These are phyloP conservation scores for Steinernema hermaphroditum DNA, from an alignment of 2,888 invertebrate genomes.

Conservation along the genomic window DNA sequence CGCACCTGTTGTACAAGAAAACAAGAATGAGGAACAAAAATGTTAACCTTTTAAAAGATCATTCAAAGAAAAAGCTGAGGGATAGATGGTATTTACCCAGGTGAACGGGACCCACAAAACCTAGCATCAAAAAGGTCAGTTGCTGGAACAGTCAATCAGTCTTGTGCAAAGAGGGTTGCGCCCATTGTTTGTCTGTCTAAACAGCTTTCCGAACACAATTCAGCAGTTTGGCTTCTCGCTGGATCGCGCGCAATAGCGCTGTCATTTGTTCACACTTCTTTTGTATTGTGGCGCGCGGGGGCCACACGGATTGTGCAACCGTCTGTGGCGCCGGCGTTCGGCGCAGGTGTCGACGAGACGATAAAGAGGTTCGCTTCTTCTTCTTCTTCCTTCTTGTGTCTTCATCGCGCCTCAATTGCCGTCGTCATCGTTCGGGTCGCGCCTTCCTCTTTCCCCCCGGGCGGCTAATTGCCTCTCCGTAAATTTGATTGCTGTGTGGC, in stretches of 20 bases:
- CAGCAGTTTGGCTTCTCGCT: constrained; percentile 16
- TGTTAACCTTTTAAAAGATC: too few species aligned
- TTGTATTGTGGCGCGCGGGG: constrained; percentile 17
- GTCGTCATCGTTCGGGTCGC: constrained; percentile 26
- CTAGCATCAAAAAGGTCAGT: too few species aligned
- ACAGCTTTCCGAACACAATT: constrained; percentile 12
- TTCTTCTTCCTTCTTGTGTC: background rate
- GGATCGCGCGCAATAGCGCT: constrained; percentile 19
- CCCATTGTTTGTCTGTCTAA: constrained; percentile 28
- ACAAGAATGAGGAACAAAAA: too few species aligned
- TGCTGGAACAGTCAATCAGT: constrained; percentile 4
- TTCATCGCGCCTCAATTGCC: constrained; percentile 13
- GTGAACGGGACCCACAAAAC: too few species aligned
- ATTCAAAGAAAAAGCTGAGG: too few species aligned
- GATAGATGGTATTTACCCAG: too few species aligned
- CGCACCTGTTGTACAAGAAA: too few species aligned
- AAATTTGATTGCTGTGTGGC: constrained; percentile 30
- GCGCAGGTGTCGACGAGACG: constrained; percentile 17
- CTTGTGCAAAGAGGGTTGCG: constrained; percentile 16
- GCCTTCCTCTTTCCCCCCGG: constrained; percentile 29
- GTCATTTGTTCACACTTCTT: constrained; percentile 28
- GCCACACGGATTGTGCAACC: constrained; percentile 25
- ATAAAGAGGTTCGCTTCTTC: background rate
- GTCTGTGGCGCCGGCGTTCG: background rate
- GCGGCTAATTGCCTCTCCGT: constrained; percentile 27